These are phyloP conservation scores for Channa striata DNA, from an alignment of 2,797 vertebrate species.

Conservation along the genomic window DNA sequence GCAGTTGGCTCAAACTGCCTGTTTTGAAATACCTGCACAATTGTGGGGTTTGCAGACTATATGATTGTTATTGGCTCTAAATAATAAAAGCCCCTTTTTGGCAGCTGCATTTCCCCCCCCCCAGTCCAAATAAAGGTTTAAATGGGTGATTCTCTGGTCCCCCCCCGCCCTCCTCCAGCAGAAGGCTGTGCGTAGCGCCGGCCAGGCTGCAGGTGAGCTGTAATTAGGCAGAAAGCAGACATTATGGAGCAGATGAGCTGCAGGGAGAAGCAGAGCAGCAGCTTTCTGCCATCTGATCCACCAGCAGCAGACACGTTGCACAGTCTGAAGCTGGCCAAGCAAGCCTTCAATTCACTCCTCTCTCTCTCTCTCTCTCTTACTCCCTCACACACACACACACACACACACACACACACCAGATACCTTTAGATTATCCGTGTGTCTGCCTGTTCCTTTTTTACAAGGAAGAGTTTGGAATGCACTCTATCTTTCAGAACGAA, in stretches of 20 bases:
- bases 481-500: constrained; percentile 67
- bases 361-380: constrained; percentile 8
- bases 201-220: constrained; percentile 77
- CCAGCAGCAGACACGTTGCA: constrained; percentile 81
- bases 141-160: constrained; percentile 24
- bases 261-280: constrained; percentile 59
- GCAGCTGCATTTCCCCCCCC: constrained; percentile 8
- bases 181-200: constrained; percentile 61
- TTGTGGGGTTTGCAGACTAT: constrained; percentile 68
- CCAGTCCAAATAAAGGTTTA: constrained; percentile 71
- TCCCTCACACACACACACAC: constrained; percentile 34
- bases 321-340: constrained; percentile 72
- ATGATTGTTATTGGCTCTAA: constrained; percentile 75
- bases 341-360: constrained; percentile 76
- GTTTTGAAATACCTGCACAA: constrained; percentile 68
- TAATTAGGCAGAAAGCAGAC: constrained; percentile 76
- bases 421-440: constrained; percentile 80
- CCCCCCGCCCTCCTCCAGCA: background rate
- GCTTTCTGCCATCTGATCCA: constrained; percentile 74
- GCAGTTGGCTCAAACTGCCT: constrained; percentile 31
- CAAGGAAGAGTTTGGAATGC: constrained; percentile 73
- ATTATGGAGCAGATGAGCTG: constrained; percentile 72
- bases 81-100: constrained; percentile 74
- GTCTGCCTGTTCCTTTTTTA: constrained; percentile 69
- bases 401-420: constrained; percentile 43